phyloP scores from a whole-genome alignment of 2,797 vertebrate species.

The Caiman crocodilus region DNA sequence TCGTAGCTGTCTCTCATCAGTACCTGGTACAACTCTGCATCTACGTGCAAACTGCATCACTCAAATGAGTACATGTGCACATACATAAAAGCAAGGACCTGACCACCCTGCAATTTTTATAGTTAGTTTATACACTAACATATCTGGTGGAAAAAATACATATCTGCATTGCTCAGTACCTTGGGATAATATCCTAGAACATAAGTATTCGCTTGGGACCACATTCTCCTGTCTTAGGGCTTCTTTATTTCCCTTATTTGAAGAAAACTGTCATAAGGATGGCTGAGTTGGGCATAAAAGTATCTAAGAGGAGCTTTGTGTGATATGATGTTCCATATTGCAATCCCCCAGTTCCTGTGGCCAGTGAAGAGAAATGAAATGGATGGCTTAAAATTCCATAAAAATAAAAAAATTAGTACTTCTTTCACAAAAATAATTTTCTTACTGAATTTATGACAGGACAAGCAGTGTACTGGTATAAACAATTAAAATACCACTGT shows the following conservation, averaged over 20 bases:
- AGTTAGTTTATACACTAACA: too few relatives aligned
- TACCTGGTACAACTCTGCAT: neutral
- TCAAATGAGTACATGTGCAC: neutral
- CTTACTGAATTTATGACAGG: neutral
- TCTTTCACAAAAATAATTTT: too few relatives aligned
- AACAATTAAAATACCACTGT: accelerated
- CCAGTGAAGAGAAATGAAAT: neutral
- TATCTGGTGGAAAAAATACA: neutral
- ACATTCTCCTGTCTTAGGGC: neutral
- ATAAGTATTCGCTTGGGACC: neutral
- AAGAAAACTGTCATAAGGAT: neutral
- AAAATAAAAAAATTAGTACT: too few relatives aligned
- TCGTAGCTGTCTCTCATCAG: neutral
- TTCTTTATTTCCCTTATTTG: neutral
- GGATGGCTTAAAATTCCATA: accelerated
- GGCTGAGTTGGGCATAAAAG: neutral
- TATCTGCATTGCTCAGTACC: neutral
- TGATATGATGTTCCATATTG: neutral
- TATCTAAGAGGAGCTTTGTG: neutral
- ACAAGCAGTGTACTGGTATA: neutral
- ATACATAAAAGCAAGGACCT: neutral
- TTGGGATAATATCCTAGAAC: neutral
- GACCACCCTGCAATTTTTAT: too few relatives aligned
- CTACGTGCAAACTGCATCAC: neutral
- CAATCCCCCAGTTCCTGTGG: neutral